Conservation (phyloP, 1,140 invertebrate genomes). For the Acromyrmex charruanus region DNA sequence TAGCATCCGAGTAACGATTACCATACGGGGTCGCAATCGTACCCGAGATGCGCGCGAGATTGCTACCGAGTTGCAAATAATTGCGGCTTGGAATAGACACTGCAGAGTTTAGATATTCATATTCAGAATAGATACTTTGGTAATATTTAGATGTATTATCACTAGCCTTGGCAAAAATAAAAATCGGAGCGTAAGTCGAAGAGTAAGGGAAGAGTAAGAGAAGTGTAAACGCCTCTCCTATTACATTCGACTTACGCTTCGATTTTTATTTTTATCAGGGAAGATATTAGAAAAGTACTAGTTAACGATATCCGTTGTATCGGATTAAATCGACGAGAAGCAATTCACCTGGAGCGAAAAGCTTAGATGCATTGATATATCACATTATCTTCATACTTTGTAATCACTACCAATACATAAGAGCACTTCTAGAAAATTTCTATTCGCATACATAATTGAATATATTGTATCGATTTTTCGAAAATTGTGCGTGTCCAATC, state of each 20-base stretch:
- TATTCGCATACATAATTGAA: background rate
- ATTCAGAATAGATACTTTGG: background rate
- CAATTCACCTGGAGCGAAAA: background rate
- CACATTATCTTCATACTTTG: background rate
- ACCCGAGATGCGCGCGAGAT: constrained; percentile 57
- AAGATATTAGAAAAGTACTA: background rate
- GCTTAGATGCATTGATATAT: background rate
- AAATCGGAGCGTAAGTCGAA: too few relatives aligned
- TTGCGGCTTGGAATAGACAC: constrained; percentile 13
- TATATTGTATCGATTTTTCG: background rate
- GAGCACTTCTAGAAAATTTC: background rate
- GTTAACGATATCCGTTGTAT: background rate
- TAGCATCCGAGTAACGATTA: constrained; percentile 71
- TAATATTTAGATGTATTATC: background rate
- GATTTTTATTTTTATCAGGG: too few relatives aligned
- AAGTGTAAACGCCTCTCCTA: too few relatives aligned
- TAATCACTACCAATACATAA: background rate
- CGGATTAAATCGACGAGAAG: background rate
- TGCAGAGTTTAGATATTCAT: background rate
- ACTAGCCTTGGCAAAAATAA: too few relatives aligned
- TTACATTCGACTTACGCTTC: too few relatives aligned
- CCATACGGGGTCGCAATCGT: constrained; percentile 66
- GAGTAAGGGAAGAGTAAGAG: too few relatives aligned
- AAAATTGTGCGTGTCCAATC: background rate
- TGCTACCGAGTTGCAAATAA: constrained; percentile 56